Conservation (phyloP, 1,140 invertebrate genomes). For the Frieseomelitta varia region DNA sequence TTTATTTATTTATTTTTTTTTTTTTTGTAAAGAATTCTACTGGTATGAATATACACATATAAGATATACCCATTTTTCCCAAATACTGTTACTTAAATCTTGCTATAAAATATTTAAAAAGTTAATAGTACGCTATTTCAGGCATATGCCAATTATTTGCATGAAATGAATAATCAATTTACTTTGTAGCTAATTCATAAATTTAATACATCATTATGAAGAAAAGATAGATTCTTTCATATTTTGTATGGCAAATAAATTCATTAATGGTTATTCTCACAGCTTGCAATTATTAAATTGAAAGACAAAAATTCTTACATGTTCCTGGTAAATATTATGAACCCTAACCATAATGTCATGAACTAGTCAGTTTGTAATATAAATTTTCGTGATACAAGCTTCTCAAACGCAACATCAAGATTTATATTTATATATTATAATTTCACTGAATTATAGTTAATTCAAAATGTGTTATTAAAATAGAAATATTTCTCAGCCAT, state of each 20-base stretch:
- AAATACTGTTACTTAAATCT: background rate
- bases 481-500: constrained; percentile 43
- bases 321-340: constrained; percentile 65
- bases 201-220: background rate
- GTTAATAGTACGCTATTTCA: constrained; percentile 5
- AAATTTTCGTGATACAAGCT: constrained; percentile 61
- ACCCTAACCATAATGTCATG: constrained; percentile 52
- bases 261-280: constrained; percentile 20
- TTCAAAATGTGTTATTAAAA: constrained; percentile 29
- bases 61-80: background rate
- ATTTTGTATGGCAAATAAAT: constrained; percentile 42
- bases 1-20: no score
- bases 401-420: constrained; percentile 68
- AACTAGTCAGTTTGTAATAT: constrained; percentile 32
- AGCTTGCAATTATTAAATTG: constrained; percentile 67
- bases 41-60: background rate
- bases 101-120: constrained; percentile 3
- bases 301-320: constrained; percentile 71
- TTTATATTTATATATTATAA: constrained; percentile 51
- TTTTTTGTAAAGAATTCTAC: constrained; percentile 19
- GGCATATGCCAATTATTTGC: background rate
- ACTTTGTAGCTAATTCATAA: constrained; percentile 9
- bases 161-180: background rate
- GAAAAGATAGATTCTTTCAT: constrained; percentile 7
- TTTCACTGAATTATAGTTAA: background rate